Evolutionary conservation across 2,113 vertebrate genomes (phyloP).

Genomic region (Neotoma lepida): DNA sequence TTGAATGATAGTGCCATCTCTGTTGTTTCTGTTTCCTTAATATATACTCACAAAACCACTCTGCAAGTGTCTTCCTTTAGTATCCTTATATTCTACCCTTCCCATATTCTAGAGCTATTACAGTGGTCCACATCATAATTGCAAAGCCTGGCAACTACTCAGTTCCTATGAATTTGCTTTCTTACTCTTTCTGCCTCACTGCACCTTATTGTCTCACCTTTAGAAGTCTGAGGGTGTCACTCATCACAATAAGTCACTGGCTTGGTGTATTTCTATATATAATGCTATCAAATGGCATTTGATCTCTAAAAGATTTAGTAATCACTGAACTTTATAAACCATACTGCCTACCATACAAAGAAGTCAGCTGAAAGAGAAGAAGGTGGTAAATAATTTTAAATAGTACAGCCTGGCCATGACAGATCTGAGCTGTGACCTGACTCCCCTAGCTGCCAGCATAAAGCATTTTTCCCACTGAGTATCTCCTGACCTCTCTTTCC

Average conservation of each 20-base stretch:
- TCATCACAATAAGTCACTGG: not conserved
- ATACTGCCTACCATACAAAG: not conserved
- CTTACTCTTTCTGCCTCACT: not conserved
- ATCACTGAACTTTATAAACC: not conserved
- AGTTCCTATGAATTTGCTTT: not conserved
- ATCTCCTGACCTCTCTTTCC: not conserved
- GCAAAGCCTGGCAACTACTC: not conserved
- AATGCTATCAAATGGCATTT: not conserved
- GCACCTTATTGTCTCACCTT: not conserved
- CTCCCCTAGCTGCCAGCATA: not conserved
- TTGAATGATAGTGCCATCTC: not conserved
- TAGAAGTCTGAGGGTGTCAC: not conserved
- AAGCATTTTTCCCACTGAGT: not conserved
- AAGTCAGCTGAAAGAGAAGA: not conserved
- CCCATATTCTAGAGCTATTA: not conserved
- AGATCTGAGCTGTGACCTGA: not conserved
- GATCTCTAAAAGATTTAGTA: slow-evolving; percentile 16
- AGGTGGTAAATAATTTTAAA: not conserved
- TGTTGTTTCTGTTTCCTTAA: not conserved
- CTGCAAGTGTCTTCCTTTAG: not conserved
- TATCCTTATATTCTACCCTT: not conserved
- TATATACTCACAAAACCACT: not conserved
- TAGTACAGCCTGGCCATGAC: not conserved
- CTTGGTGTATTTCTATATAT: not conserved
- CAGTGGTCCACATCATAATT: not conserved